Evolutionary conservation across 2,797 vertebrate species (phyloP).

Genomic region (Bradypus variegatus): DNA sequence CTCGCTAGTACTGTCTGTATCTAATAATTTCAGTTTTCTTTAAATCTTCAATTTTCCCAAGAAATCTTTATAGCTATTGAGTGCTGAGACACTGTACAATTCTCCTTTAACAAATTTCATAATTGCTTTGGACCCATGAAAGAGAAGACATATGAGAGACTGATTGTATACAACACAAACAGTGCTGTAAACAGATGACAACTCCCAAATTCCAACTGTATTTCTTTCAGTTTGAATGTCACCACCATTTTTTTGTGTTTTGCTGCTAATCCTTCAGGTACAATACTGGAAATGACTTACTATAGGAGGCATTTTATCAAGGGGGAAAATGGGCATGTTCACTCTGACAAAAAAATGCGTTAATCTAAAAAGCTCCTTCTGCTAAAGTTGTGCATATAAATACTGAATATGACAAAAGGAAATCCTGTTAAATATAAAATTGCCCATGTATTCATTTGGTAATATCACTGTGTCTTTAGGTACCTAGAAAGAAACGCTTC

Average conservation of each 20-base stretch:
- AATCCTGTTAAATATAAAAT: conserved; percentile 7
- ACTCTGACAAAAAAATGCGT: neutral
- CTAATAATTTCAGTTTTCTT: conserved; percentile 28
- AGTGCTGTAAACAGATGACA: neutral
- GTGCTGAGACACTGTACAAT: neutral
- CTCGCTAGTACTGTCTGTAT: neutral
- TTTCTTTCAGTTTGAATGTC: neutral
- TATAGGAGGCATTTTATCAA: neutral
- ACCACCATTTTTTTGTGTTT: neutral
- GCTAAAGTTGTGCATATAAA: neutral
- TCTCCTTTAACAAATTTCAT: neutral
- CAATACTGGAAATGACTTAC: neutral
- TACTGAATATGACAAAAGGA: neutral
- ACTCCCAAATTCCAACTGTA: neutral
- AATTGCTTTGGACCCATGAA: neutral
- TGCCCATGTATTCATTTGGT: neutral
- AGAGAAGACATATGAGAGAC: neutral
- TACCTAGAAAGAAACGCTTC: neutral
- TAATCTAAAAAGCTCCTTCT: neutral
- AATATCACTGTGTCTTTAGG: neutral
- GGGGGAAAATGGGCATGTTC: neutral
- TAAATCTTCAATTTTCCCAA: conserved; percentile 7
- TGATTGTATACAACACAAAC: neutral
- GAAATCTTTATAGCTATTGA: conserved; percentile 23
- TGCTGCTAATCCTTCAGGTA: neutral